Conservation (phyloP, 2,113 vertebrate genomes). For the Panthera tigris region DNA sequence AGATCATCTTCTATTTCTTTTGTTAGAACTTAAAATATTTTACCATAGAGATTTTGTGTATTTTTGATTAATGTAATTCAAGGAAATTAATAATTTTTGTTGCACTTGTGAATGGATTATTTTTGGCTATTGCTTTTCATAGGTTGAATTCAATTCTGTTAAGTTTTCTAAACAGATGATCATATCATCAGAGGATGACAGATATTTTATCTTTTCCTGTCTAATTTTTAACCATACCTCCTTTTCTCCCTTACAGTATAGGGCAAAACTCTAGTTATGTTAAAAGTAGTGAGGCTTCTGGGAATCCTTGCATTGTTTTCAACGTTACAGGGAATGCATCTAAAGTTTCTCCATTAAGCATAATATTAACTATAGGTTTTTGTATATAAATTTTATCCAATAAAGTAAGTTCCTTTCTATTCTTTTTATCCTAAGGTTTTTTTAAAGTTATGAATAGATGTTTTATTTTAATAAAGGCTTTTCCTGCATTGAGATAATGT, state of each 20-base stretch:
- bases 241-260: neutral
- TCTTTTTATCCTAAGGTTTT: neutral
- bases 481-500: neutral
- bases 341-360: neutral
- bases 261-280: neutral
- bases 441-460: neutral
- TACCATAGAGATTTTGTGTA: neutral
- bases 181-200: neutral
- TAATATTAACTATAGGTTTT: neutral
- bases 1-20: neutral
- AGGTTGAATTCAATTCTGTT: neutral
- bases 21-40: neutral
- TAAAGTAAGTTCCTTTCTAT: neutral
- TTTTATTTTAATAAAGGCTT: neutral
- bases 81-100: neutral
- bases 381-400: neutral
- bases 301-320: neutral
- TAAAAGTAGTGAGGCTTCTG: neutral
- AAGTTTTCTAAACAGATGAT: neutral
- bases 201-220: neutral
- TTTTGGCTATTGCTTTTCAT: neutral
- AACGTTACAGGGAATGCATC: neutral
- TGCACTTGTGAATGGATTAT: neutral
- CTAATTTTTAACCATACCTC: neutral
- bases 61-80: neutral